Evolutionary conservation across 2,888 invertebrate species (phyloP), one percentile per base, ranked within the genome.

Genomic region (Physocephala rufipes): DNA sequence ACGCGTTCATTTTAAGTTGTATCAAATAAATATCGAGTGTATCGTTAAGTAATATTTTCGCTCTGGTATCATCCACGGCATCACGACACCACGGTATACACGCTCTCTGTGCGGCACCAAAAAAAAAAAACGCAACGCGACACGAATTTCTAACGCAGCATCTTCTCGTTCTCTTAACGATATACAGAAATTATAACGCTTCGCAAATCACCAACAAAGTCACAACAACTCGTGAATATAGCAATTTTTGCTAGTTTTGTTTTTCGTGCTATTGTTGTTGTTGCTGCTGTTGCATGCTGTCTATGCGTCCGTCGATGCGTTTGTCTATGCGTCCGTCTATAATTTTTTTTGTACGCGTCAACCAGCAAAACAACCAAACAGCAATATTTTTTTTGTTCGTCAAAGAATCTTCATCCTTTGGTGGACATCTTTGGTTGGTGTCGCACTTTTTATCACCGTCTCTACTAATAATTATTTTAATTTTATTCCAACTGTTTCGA

Each of bases 381-480:
- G 36, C 36, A 4, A 7, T 36, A 7, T 36, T 36, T 36, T 36
- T 36, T 36, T 36, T 7, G 36, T 36, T 9, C 36, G 36, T 36
- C 36, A 36, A 36, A 4, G 9, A 72, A 64, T 28, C 43, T 62
- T 61, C 2, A 4, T 49, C 49, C n/a, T 49, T 49, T 49, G 16
- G 49, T 49, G 13, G 19, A 45, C 67, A 16, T 70, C 69, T 66
- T 61, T 71, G 62, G 19, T 24, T 58, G 26, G 71, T 63, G 67
- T 74, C 24, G 28, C 3, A 5, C 0, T 30, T 36, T 13, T 19
- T 63, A 45, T 24, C 45, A 13, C 21, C 69, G 67, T 59, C 65
- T 49, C 28, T n/a, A 26, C 61, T 64, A 30, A 80, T 77, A 80
- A 80, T 80, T 80, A 80, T 80, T 80, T 80, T 80, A 80, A 80